A percentile compares a stretch with the other conserved stretches of the same genome.
Evolutionary conservation across 2,113 vertebrate genomes (phyloP).

Genomic region (Glaucomys volans): DNA sequence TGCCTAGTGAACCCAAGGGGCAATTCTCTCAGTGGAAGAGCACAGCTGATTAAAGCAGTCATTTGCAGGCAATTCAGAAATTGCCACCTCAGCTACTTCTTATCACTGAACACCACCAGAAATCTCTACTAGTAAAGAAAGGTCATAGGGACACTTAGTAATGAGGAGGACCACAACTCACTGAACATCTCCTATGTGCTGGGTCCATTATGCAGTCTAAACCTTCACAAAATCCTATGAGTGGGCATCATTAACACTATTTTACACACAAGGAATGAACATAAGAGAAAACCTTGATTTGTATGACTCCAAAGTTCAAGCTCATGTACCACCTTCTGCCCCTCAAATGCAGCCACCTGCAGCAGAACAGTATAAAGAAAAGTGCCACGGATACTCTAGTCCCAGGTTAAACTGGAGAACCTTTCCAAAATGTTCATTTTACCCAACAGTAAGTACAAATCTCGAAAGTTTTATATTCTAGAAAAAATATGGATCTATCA

Average conservation of each 20-base stretch:
- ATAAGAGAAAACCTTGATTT: neutral
- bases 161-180: neutral
- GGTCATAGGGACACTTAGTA: neutral
- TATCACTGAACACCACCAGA: neutral
- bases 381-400: neutral
- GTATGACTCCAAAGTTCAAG: neutral
- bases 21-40: neutral
- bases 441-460: neutral
- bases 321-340: neutral
- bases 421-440: neutral
- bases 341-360: neutral
- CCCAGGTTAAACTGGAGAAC: neutral
- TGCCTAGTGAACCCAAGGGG: neutral
- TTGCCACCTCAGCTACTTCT: slow-evolving; percentile 4
- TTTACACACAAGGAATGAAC: neutral
- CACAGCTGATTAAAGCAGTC: neutral
- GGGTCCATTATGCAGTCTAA: neutral
- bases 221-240: neutral
- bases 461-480: neutral
- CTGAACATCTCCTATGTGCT: neutral
- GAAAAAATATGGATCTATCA: neutral
- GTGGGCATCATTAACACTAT: neutral
- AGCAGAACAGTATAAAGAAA: neutral
- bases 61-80: slow-evolving; percentile 44
- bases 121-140: neutral